These are phyloP conservation scores for Brachionus plicatilis DNA, from an alignment of 1,140 invertebrate species.

Conservation along the genomic window DNA sequence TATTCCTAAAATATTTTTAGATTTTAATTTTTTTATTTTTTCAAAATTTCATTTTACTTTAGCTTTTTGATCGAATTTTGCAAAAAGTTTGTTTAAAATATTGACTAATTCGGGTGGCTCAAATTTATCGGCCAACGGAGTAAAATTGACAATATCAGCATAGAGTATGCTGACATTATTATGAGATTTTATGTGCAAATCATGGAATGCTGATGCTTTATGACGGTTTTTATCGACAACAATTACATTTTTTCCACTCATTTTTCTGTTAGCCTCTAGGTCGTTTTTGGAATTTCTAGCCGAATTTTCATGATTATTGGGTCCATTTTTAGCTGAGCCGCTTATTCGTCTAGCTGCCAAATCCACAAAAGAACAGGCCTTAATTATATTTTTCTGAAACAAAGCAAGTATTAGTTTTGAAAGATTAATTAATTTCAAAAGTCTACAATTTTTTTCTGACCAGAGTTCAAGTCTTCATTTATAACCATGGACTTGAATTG, in stretches of 20 bases:
- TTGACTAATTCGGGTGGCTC: conserved; percentile 32
- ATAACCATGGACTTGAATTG: background rate
- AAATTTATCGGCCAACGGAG: conserved; percentile 76
- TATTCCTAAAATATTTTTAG: conserved; percentile 43
- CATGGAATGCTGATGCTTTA: conserved; percentile 36
- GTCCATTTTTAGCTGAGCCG: background rate
- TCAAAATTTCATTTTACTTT: conserved; percentile 69
- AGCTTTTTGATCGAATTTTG: conserved; percentile 38
- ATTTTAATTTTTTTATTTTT: conserved; percentile 61
- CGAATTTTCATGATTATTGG: background rate
- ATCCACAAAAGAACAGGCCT: background rate
- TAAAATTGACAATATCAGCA: conserved; percentile 95
- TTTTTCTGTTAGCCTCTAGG: background rate
- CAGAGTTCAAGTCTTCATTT: background rate
- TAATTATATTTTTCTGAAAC: background rate
- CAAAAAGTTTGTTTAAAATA: conserved; percentile 41
- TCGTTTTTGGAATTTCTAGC: background rate
- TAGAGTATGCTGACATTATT: conserved; percentile 70
- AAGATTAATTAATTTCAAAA: background rate
- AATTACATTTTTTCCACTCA: conserved; percentile 1
- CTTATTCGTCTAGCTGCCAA: background rate
- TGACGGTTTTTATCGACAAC: background rate
- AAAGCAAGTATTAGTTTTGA: background rate
- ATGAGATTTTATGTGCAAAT: conserved; percentile 39
- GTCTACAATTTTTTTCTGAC: background rate